A percentile compares a stretch with the other conserved stretches of the same genome.
These are phyloP conservation scores for Patiria pectinifera DNA, from an alignment of 53 echinoderm and acorn worm genomes.

Conservation along the genomic window DNA sequence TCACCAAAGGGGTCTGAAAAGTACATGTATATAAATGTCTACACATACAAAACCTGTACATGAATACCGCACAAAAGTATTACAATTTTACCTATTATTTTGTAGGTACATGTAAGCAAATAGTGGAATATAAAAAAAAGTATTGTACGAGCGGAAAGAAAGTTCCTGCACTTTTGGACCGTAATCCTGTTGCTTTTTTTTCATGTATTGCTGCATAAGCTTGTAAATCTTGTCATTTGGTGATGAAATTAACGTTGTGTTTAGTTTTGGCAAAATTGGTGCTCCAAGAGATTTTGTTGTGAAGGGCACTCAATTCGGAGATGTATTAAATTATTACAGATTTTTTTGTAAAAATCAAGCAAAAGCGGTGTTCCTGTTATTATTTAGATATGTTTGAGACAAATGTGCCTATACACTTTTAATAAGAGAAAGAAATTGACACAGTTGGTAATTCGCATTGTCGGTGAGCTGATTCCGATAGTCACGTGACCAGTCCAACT, in stretches of 20 bases:
- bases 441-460: too few relatives aligned
- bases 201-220: neutral
- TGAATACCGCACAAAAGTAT: neutral
- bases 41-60: neutral
- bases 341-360: neutral
- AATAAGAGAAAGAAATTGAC: too few relatives aligned
- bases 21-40: neutral
- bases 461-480: too few relatives aligned
- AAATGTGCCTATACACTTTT: neutral
- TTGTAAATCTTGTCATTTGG: neutral
- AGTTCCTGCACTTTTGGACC: too few relatives aligned
- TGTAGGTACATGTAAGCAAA: neutral
- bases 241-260: neutral
- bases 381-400: neutral
- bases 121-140: neutral
- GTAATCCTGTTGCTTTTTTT: too few relatives aligned
- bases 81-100: neutral
- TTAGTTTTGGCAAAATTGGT: neutral
- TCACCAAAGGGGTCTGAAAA: neutral
- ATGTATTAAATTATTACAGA: neutral
- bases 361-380: neutral
- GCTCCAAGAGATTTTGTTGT: neutral
- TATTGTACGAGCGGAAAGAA: neutral
- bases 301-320: neutral
- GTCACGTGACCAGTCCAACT: too few relatives aligned